Evolutionary conservation across 2,797 vertebrate species (phyloP).

Genomic region (Acrossocheilus wenchowensis): DNA sequence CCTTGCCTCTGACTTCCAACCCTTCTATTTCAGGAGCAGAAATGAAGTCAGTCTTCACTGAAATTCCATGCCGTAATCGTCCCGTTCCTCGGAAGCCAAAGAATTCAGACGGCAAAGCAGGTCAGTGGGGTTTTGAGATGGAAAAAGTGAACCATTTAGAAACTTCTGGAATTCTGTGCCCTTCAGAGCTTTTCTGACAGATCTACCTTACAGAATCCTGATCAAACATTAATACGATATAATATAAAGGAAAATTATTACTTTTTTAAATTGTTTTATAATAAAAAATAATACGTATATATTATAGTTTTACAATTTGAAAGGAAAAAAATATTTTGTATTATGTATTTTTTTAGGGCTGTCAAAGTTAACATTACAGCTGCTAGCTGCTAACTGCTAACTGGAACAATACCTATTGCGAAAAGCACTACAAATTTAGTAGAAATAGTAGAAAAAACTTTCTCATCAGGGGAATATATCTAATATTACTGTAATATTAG

Average conservation of each 20-base stretch:
- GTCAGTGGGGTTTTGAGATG: slow-evolving; percentile 57
- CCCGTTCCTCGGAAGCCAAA: slow-evolving; percentile 74
- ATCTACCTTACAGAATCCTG: slow-evolving; percentile 8
- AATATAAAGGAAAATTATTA: background rate
- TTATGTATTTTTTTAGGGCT: background rate
- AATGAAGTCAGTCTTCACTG: slow-evolving; percentile 64
- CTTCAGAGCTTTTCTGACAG: slow-evolving; percentile 44
- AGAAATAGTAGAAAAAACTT: background rate
- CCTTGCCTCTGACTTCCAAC: slow-evolving; percentile 56
- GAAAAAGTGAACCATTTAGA: slow-evolving; percentile 64
- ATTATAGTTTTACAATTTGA: background rate
- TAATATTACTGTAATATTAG: too few relatives aligned
- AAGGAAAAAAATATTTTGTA: background rate
- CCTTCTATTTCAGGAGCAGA: slow-evolving; percentile 59
- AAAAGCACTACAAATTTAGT: background rate
- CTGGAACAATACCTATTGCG: background rate
- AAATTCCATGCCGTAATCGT: slow-evolving; percentile 79
- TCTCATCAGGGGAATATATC: background rate
- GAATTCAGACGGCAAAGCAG: slow-evolving; percentile 71
- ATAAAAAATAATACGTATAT: background rate
- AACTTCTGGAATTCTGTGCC: slow-evolving; percentile 58
- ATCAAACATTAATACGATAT: background rate
- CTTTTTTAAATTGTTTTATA: too few relatives aligned
- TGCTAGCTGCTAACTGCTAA: background rate
- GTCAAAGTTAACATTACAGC: background rate